Evolutionary conservation across 1,140 invertebrate genomes (phyloP).

Genomic region (Cotesia glomerata): DNA sequence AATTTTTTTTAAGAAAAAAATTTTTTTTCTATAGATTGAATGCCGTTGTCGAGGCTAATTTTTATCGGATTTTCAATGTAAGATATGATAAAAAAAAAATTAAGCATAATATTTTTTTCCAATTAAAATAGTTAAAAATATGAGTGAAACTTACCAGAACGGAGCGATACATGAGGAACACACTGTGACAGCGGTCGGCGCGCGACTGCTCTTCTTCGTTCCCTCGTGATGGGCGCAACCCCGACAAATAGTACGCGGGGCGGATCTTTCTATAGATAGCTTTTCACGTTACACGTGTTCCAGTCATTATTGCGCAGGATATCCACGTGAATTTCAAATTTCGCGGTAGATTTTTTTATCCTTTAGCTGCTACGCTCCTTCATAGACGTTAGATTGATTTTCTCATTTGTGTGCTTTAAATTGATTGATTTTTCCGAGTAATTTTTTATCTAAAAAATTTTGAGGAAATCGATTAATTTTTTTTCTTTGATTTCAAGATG

Average conservation of each 20-base stretch:
- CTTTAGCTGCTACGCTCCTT: neutral
- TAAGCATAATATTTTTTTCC: neutral
- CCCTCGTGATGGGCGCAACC: conserved; percentile 38
- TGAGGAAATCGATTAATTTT: no score
- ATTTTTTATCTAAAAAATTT: no score
- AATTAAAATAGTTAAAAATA: neutral
- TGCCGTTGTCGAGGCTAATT: no score
- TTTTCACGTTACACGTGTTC: conserved; percentile 32
- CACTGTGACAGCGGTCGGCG: conserved; percentile 59
- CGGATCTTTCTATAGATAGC: conserved; percentile 8
- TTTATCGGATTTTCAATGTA: no score
- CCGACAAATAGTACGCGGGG: conserved; percentile 25
- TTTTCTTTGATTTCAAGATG: no score
- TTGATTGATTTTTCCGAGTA: no score
- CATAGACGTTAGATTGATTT: no score
- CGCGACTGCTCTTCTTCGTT: conserved; percentile 53
- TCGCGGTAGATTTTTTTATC: conserved; percentile 25
- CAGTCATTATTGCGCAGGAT: conserved; percentile 37
- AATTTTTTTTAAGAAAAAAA: no score
- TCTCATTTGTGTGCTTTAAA: no score
- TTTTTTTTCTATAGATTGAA: no score
- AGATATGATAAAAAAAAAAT: neutral
- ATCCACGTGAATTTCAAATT: conserved; percentile 39
- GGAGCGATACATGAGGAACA: conserved; percentile 41
- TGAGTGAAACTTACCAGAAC: conserved; percentile 26